Conservation (phyloP, 2,888 invertebrate genomes). For the Amblyteles armatorius region DNA sequence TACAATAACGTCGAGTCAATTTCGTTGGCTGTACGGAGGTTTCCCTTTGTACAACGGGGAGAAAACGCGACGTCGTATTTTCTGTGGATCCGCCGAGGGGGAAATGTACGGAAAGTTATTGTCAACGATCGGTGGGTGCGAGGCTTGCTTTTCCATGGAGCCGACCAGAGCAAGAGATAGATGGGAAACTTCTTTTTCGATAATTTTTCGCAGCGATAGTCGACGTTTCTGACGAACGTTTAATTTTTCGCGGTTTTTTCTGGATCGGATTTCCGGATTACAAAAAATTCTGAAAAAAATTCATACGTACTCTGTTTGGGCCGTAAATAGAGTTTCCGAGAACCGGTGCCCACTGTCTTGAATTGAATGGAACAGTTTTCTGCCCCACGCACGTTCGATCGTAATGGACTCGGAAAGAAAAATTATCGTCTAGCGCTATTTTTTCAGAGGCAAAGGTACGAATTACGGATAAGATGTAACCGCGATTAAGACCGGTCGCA, state of each 20-base stretch:
- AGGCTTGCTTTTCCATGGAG: not conserved
- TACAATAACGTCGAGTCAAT: conserved; percentile 10
- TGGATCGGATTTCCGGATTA: too few relatives aligned
- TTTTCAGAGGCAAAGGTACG: not conserved
- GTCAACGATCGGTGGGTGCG: not conserved
- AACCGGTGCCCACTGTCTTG: not conserved
- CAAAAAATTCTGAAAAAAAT: too few relatives aligned
- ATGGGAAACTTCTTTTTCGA: not conserved
- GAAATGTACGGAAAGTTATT: not conserved
- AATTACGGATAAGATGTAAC: not conserved
- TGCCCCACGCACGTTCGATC: not conserved
- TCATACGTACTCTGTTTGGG: not conserved
- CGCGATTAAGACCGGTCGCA: not conserved
- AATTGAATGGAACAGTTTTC: not conserved
- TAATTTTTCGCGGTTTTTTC: not conserved
- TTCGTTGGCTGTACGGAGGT: not conserved
- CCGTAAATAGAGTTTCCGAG: not conserved
- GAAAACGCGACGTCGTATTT: conserved; percentile 5
- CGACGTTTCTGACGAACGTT: too few relatives aligned
- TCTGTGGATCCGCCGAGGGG: not conserved
- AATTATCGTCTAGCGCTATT: not conserved
- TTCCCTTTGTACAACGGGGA: conserved; percentile 7
- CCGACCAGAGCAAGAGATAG: not conserved
- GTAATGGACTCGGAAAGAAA: not conserved
- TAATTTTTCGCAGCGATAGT: not conserved